Evolutionary conservation across 2,888 invertebrate species (phyloP), one percentile per base, ranked within the genome.

Genomic region (Chymomyza caudatula): DNA sequence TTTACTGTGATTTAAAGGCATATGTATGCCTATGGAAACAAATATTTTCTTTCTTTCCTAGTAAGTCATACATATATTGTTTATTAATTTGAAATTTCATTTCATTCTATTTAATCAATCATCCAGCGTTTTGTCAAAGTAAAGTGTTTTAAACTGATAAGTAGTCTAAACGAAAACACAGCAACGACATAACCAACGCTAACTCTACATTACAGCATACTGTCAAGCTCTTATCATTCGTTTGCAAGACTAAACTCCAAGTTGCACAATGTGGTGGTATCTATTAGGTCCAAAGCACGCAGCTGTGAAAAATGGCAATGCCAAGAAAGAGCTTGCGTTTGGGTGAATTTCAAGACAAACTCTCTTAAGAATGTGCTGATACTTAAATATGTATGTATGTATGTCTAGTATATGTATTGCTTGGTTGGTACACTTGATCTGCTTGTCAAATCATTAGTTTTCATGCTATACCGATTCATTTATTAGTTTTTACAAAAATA

Each of bases 201-300:
- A 4, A 15, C 17, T 19, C 47, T 3, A 15, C 47, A 13, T 47
- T 47, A 3, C 19, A 1, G 44, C 44, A 13, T 15, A 5, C 17
- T 17, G 11, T n/a, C n/a, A n/a, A n/a, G n/a, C n/a, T 25, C 76
- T 80, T 79, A 79, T 79, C 79, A 74, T 61, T 69, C 64, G 65
- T 59, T 55, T 74, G 81, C 79, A 83, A 83, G 79, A 83, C 78
- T 83, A 77, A 78, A 80, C 81, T 68, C 67, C n/a, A 55, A 17
- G 22, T 61, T 19, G n/a, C n/a, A n/a, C n/a, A 25, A 58, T 56
- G 6, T 42, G 11, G 60, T 19, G 59, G 22, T 67, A 67, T 74
- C 71, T 67, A 67, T 74, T 67, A 49, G 11, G n/a, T 13, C 2
- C 20, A 37, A 52, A 52, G 44, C 59, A 56, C 44, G 55, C 42